Conservation (phyloP, 2,113 vertebrate species). For the Macrotis lagotis region DNA sequence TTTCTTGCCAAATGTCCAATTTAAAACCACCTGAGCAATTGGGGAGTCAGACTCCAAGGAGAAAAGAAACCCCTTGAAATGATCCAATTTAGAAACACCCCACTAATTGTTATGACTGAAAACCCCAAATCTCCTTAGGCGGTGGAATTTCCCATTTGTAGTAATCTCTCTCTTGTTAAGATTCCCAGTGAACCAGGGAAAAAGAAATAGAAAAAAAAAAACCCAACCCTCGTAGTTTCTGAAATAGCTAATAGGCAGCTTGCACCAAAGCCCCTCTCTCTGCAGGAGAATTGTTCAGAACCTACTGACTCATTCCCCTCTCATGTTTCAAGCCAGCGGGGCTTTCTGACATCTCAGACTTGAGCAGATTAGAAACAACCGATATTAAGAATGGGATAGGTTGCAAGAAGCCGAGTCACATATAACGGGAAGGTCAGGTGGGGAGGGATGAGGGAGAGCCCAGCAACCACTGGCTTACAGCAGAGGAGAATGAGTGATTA, state of each 20-base stretch:
- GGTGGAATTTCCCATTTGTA: background rate
- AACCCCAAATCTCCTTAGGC: conserved; percentile 24
- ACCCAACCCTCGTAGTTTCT: background rate
- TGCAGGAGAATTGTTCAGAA: background rate
- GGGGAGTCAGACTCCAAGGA: conserved; percentile 51
- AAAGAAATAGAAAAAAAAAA: background rate
- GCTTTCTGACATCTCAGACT: background rate
- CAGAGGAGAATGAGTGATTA: background rate
- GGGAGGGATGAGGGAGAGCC: conserved; percentile 52
- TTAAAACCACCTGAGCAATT: conserved; percentile 69
- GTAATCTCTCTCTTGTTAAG: background rate
- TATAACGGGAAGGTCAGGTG: conserved; percentile 38
- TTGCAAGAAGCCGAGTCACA: background rate
- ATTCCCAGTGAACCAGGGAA: background rate
- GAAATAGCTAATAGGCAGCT: background rate
- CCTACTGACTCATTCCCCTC: conserved; percentile 9
- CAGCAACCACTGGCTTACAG: conserved; percentile 46
- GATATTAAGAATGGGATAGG: background rate
- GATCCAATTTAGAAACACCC: conserved; percentile 45
- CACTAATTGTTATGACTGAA: conserved; percentile 40
- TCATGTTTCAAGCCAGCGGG: background rate
- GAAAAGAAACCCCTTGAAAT: conserved; percentile 49
- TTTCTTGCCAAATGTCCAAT: conserved; percentile 73
- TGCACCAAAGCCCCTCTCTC: background rate
- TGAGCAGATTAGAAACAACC: conserved; percentile 43